phyloP scores from a whole-genome alignment of 2,888 invertebrate species.

The Tiliacea aurago region DNA sequence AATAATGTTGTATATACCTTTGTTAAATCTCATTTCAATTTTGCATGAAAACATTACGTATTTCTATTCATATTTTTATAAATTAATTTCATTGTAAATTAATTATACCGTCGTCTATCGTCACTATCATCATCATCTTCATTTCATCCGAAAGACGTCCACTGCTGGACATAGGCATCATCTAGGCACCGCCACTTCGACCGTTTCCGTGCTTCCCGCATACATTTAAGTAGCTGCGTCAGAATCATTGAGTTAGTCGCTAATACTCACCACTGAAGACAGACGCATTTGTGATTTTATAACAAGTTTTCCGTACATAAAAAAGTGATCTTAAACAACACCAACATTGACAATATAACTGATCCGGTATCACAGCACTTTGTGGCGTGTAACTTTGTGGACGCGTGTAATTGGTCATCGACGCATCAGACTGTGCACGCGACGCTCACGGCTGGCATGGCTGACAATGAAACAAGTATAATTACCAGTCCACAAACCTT shows the following conservation, averaged over 20 bases:
- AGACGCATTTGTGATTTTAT: not conserved
- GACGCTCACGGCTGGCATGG: conserved; percentile 7
- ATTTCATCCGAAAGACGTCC: too few relatives aligned
- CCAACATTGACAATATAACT: not conserved
- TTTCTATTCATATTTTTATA: too few relatives aligned
- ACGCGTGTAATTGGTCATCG: not conserved
- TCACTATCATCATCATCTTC: too few relatives aligned
- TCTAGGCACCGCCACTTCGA: too few relatives aligned
- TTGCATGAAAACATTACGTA: too few relatives aligned
- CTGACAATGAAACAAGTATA: not conserved
- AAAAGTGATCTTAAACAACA: not conserved
- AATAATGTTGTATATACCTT: too few relatives aligned
- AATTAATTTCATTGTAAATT: too few relatives aligned
- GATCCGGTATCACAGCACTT: not conserved
- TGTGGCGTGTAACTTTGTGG: not conserved
- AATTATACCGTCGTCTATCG: too few relatives aligned
- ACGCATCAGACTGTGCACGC: not conserved
- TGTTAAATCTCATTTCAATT: too few relatives aligned
- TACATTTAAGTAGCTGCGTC: too few relatives aligned
- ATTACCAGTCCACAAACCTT: not conserved
- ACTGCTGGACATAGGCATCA: too few relatives aligned
- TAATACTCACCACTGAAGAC: not conserved
- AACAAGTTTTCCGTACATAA: not conserved
- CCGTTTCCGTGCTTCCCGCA: too few relatives aligned
- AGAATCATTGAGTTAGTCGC: not conserved